A percentile compares a stretch with the other conserved stretches of the same genome.
Evolutionary conservation across 1,140 invertebrate species (phyloP).

Genomic region (Macrobrachium rosenbergii): DNA sequence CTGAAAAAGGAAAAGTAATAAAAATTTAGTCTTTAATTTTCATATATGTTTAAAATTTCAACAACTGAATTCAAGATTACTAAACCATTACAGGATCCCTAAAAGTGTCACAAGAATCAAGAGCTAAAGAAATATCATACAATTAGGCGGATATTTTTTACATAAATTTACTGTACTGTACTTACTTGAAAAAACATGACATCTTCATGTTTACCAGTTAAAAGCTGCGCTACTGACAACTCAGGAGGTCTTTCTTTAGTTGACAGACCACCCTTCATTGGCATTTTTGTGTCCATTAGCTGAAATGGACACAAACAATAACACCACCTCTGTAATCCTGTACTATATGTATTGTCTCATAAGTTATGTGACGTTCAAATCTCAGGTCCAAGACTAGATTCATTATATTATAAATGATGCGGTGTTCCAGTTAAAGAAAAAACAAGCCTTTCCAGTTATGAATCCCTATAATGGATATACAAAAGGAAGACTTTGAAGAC

Average conservation of each 20-base stretch:
- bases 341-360: background rate
- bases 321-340: background rate
- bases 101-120: background rate
- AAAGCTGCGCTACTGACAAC: conserved; percentile 26
- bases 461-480: too few species aligned
- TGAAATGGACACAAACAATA: background rate
- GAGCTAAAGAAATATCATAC: background rate
- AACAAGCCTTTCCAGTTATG: too few species aligned
- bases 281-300: conserved; percentile 28
- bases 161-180: background rate
- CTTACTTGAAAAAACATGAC: conserved; percentile 52
- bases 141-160: background rate
- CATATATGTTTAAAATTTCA: background rate
- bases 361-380: too few species aligned
- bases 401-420: too few species aligned
- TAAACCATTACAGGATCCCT: background rate
- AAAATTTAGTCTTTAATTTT: background rate
- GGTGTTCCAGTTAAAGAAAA: too few species aligned
- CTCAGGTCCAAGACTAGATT: too few species aligned
- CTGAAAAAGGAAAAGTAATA: conserved; percentile 31
- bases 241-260: conserved; percentile 33
- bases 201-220: conserved; percentile 41
- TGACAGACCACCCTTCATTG: conserved; percentile 35
- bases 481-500: too few species aligned
- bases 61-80: background rate